Evolutionary conservation across 2,797 vertebrate species (phyloP).

Genomic region (Semotilus atromaculatus): DNA sequence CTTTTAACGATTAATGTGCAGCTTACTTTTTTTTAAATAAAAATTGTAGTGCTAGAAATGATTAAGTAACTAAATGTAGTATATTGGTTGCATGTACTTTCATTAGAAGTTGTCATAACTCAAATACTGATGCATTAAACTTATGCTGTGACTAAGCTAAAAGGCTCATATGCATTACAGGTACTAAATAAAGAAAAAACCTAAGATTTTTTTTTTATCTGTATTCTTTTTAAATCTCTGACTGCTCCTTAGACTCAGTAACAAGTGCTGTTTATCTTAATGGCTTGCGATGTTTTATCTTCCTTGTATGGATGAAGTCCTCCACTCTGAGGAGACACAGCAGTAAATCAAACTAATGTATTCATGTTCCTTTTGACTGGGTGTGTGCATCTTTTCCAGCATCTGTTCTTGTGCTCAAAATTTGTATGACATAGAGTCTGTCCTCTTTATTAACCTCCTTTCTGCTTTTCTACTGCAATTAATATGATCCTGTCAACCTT

Average conservation of each 20-base stretch:
- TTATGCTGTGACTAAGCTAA: neutral
- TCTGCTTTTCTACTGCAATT: conserved; percentile 39
- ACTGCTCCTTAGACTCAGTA: conserved; percentile 10
- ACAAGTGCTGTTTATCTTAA: conserved; percentile 15
- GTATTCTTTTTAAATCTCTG: neutral
- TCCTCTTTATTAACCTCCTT: conserved; percentile 11
- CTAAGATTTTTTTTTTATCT: neutral
- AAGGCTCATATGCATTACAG: neutral
- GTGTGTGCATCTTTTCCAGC: neutral
- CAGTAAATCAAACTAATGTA: neutral
- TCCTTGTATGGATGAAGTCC: neutral
- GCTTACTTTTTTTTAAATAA: too few relatives aligned
- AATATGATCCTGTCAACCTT: conserved; percentile 43
- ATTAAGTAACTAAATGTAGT: neutral
- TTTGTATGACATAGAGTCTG: neutral
- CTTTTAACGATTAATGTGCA: too few relatives aligned
- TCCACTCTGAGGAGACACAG: neutral
- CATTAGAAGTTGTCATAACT: neutral
- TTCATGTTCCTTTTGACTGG: neutral
- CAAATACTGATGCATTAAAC: neutral
- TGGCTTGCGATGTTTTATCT: conserved; percentile 7
- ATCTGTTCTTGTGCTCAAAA: conserved; percentile 13
- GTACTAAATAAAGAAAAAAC: neutral
- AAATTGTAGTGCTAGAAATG: neutral
- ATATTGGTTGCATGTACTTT: neutral